Base-by-base conservation (phyloP, 1,140 invertebrate genomes). In the Polypedilum pembai region DNA sequence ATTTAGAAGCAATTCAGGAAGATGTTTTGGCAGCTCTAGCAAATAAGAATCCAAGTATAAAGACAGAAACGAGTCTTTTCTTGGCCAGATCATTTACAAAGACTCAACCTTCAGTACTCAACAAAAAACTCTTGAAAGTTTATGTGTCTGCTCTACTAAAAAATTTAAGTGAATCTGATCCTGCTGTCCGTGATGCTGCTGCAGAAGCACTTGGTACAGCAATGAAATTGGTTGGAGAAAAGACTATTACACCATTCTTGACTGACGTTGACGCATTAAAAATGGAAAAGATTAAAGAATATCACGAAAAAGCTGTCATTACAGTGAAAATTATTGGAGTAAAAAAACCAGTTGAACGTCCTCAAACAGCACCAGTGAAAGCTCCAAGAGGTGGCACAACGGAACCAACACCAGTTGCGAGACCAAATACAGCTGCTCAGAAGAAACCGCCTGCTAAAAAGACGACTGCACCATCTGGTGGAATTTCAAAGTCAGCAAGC, bases 1-100 rank as follows among this genome's bases (percentile, higher is more conserved):
- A 85, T 75, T 84, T 99, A 5, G 97, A 98, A 84, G 84, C 88
- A 0, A 92, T 98, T 78, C 86, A 91, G 77, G 96, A 98, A 81
- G 93, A 96, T 78, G 83, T 91, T 17, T 77, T 93, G 0, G 90
- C 90, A 76, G 91, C 94, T 0, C 85, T 99, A 56, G 91, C 92
- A 33, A 97, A 96, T 82, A 98, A 99, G 84, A 98, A 98, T 85
- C 97, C 96, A 0, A 88, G 88, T 10, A 94, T 99, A 0, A 98
- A 97, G 83, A 88, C 93, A 0, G 96, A 99, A 85, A 96, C 94
- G 3, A 90, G 93, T 1, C 80, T 89, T n/a, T 99, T 98, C 82
- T 80, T 99, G 72, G 87, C 92, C 0, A 86, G 96, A 75, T 90
- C 90, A 45, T 92, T 98, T 78, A 85, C 90, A 18, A 88, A 88